Conservation (phyloP, 2,797 vertebrate genomes). For the Spondyliosoma cantharus region DNA sequence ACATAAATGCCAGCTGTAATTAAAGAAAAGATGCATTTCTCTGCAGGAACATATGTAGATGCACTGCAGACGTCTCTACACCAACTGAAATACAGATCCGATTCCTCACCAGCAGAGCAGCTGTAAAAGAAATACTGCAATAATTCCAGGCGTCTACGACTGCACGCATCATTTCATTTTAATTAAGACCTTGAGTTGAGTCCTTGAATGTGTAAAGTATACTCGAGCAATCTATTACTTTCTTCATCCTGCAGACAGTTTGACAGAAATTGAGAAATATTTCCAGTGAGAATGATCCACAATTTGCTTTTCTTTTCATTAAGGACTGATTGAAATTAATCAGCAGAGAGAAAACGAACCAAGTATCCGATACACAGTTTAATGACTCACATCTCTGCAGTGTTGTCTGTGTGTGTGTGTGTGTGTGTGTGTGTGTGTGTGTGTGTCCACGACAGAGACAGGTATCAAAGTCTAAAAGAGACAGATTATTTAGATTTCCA, state of each 20-base stretch:
- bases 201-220: conserved; percentile 36
- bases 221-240: conserved; percentile 1
- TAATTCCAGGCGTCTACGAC: conserved; percentile 40
- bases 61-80: conserved; percentile 9
- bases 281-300: background rate
- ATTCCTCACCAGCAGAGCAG: conserved; percentile 14
- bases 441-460: conserved; percentile 1
- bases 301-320: conserved; percentile 25
- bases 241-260: background rate
- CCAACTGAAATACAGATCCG: conserved; percentile 16
- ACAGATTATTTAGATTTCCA: background rate
- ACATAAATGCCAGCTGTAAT: background rate
- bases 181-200: conserved; percentile 60
- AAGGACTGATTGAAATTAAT: conserved; percentile 19
- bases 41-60: background rate
- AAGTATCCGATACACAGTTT: background rate
- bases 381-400: background rate
- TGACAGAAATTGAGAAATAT: conserved; percentile 24
- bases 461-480: background rate
- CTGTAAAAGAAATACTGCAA: conserved; percentile 26
- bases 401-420: background rate
- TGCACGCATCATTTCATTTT: conserved; percentile 63
- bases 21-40: conserved; percentile 9
- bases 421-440: background rate
- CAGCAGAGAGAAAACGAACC: background rate